These are phyloP conservation scores for Halyomorpha halys DNA, from an alignment of 1,140 invertebrate species.

Conservation along the genomic window DNA sequence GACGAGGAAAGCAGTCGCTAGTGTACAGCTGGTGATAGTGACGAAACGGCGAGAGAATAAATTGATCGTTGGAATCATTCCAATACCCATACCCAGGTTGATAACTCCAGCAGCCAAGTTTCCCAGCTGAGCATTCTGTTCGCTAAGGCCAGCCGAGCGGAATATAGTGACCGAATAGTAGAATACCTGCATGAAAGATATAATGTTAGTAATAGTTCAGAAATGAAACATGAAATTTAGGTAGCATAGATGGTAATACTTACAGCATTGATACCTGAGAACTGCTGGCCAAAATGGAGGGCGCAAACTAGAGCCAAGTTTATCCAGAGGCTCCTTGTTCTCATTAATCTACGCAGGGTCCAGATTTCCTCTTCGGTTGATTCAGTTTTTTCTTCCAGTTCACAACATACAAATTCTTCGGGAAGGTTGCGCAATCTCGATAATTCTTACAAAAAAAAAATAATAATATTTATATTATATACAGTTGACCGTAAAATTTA, in stretches of 20 bases:
- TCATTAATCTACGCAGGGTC: conserved; percentile 27
- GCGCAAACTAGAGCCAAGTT: conserved; percentile 59
- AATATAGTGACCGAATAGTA: conserved; percentile 70
- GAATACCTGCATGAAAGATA: conserved; percentile 48
- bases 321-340: conserved; percentile 41
- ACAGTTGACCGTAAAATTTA: too few relatives aligned
- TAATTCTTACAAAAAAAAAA: conserved; percentile 5
- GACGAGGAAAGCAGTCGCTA: conserved; percentile 43
- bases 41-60: conserved; percentile 44
- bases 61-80: conserved; percentile 49
- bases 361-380: conserved; percentile 38
- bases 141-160: conserved; percentile 47
- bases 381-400: conserved; percentile 40
- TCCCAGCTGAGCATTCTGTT: conserved; percentile 48
- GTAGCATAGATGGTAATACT: conserved; percentile 33
- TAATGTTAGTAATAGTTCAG: too few relatives aligned
- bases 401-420: conserved; percentile 35
- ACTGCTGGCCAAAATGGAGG: conserved; percentile 72
- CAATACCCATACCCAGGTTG: conserved; percentile 56
- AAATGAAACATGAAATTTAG: too few relatives aligned
- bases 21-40: conserved; percentile 45
- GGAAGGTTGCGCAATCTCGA: conserved; percentile 41
- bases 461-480: not conserved
- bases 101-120: conserved; percentile 58
- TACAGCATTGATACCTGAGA: conserved; percentile 78